These are phyloP conservation scores for Oncorhynchus clarkii DNA, from an alignment of 2,113 vertebrate species.

Conservation along the genomic window DNA sequence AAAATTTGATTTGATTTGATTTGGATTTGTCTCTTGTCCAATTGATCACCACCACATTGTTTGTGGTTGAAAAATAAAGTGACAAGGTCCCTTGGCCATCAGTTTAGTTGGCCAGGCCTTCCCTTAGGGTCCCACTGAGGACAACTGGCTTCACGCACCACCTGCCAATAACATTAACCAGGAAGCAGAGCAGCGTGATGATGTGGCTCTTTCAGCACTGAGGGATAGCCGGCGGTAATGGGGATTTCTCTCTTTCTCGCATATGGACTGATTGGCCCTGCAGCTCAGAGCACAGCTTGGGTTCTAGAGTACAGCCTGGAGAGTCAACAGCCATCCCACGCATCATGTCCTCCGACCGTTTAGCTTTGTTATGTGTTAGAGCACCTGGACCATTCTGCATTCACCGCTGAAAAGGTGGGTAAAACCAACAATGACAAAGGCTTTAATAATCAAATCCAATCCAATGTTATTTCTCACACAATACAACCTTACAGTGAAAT, in stretches of 20 bases:
- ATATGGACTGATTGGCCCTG: constrained; percentile 29
- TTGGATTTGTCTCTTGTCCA: too few relatives aligned
- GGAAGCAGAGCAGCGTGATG: constrained; percentile 39
- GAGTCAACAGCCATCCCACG: constrained; percentile 24
- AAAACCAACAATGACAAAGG: background rate
- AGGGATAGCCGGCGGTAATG: constrained; percentile 52
- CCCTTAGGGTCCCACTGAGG: constrained; percentile 54
- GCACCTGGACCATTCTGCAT: constrained; percentile 7
- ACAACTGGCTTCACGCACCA: constrained; percentile 66
- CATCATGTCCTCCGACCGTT: constrained; percentile 5
- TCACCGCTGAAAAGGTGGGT: background rate
- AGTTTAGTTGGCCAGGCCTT: constrained; percentile 49
- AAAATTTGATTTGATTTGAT: too few relatives aligned
- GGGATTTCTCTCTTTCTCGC: constrained; percentile 56
- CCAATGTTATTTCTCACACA: too few relatives aligned
- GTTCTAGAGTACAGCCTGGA: constrained; percentile 20
- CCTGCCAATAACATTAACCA: constrained; percentile 70
- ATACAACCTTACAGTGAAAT: too few relatives aligned
- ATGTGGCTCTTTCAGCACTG: constrained; percentile 50
- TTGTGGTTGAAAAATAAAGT: constrained; percentile 30
- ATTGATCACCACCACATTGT: constrained; percentile 5
- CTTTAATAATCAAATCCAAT: background rate
- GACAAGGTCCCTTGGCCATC: constrained; percentile 41
- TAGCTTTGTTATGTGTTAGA: background rate
- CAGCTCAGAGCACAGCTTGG: constrained; percentile 27